A percentile compares a stretch with the other conserved stretches of the same genome.
Conservation (phyloP, 2,797 vertebrate genomes). For the Apodemus agrarius region DNA sequence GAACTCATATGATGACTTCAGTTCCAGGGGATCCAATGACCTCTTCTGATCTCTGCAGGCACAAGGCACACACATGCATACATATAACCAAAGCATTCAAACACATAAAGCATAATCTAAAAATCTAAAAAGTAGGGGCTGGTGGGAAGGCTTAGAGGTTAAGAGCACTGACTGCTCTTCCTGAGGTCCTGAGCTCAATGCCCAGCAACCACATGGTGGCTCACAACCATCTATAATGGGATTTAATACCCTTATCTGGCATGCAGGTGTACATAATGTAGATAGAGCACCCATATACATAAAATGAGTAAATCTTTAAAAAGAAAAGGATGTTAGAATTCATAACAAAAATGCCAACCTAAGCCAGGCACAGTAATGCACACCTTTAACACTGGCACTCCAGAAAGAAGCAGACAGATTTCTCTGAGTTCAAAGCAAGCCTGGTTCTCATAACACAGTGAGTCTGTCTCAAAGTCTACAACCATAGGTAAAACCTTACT, state of each 20-base stretch:
- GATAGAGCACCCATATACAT: neutral
- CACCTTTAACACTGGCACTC: neutral
- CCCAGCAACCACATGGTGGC: too few species aligned
- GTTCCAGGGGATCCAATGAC: neutral
- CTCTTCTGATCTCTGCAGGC: neutral
- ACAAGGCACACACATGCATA: neutral
- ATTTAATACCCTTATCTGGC: neutral
- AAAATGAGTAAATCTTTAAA: neutral
- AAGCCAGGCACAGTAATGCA: neutral
- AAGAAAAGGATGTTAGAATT: neutral
- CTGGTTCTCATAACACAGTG: too few species aligned
- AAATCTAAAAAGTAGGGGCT: neutral
- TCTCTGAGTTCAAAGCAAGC: neutral
- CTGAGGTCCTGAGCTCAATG: too few species aligned
- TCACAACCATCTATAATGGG: too few species aligned
- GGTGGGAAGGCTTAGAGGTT: neutral
- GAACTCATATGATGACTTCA: neutral
- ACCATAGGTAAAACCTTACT: neutral
- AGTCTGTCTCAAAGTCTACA: neutral
- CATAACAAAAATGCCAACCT: neutral
- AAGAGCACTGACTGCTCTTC: too few species aligned
- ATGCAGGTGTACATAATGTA: neutral
- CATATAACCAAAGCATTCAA: neutral
- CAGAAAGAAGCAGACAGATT: neutral
- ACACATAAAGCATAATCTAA: neutral